Conservation (phyloP, 2,113 vertebrate species). For the Periophthalmodon schlosseri region DNA sequence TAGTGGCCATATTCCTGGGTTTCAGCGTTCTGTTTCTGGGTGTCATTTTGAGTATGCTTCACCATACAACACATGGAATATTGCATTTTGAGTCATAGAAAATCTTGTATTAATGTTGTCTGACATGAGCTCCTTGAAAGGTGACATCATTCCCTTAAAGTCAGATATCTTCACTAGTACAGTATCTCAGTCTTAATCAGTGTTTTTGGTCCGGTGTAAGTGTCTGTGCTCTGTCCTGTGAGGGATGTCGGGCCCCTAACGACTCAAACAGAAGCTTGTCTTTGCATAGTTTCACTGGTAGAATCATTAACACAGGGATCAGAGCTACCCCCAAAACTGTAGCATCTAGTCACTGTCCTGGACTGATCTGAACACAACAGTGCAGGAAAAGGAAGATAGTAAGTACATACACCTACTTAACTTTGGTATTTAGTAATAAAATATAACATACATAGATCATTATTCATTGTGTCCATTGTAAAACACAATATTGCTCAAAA, state of each 20-base stretch:
- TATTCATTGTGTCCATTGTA: too few species aligned
- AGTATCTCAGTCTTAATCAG: constrained; percentile 19
- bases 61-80: too few species aligned
- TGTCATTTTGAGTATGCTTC: too few species aligned
- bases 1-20: too few species aligned
- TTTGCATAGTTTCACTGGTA: constrained; percentile 74
- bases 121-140: background rate
- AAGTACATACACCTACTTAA: too few species aligned
- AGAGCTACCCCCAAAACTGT: constrained; percentile 32
- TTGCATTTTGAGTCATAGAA: too few species aligned
- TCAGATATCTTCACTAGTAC: constrained; percentile 3
- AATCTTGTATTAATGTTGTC: background rate
- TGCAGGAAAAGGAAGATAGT: background rate
- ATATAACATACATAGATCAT: too few species aligned
- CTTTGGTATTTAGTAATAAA: too few species aligned
- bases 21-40: too few species aligned
- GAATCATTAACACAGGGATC: constrained; percentile 61
- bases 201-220: constrained; percentile 37
- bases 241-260: constrained; percentile 67
- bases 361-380: constrained; percentile 18
- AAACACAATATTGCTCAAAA: too few species aligned
- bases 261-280: constrained; percentile 70
- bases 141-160: constrained; percentile 1
- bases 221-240: constrained; percentile 25
- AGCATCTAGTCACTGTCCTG: constrained; percentile 39